Percentiles rank a stretch among this genome's conserved stretches.
Conservation (phyloP, 2,888 invertebrate genomes). For the Arctia plantaginis region DNA sequence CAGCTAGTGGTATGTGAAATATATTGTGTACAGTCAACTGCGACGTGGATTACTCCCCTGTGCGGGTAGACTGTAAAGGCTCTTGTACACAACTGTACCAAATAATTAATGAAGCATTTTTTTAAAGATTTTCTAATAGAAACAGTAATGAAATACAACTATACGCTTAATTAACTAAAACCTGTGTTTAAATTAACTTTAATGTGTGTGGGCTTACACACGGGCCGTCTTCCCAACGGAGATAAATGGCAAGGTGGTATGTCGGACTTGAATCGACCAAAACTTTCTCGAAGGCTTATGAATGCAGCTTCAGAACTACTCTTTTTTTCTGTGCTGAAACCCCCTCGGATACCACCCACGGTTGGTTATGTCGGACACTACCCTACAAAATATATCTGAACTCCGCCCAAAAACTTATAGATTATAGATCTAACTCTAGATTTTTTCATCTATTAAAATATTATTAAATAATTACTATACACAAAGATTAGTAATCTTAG, state of each 20-base stretch:
- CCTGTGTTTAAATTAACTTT: background rate
- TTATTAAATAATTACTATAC: no score
- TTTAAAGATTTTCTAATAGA: background rate
- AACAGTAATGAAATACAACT: background rate
- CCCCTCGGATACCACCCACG: no score
- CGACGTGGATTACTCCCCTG: background rate
- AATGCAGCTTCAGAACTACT: background rate
- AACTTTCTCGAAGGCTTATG: background rate
- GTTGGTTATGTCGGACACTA: no score
- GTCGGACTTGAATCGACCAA: background rate
- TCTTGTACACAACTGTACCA: background rate
- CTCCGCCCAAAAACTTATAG: no score
- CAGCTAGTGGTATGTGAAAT: background rate
- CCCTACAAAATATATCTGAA: no score
- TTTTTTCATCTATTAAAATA: no score
- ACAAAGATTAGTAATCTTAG: no score
- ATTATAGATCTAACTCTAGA: no score
- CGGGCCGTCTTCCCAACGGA: no score
- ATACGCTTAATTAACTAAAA: background rate
- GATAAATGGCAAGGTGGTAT: no score
- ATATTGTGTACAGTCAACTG: conserved; percentile 7
- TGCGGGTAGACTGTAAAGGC: background rate
- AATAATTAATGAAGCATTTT: background rate
- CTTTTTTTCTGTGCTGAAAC: no score
- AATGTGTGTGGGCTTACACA: background rate